Percentiles rank a stretch among this genome's conserved stretches.
phyloP scores from a whole-genome alignment of 1,140 invertebrate genomes.

The Neodiprion fabricii region DNA sequence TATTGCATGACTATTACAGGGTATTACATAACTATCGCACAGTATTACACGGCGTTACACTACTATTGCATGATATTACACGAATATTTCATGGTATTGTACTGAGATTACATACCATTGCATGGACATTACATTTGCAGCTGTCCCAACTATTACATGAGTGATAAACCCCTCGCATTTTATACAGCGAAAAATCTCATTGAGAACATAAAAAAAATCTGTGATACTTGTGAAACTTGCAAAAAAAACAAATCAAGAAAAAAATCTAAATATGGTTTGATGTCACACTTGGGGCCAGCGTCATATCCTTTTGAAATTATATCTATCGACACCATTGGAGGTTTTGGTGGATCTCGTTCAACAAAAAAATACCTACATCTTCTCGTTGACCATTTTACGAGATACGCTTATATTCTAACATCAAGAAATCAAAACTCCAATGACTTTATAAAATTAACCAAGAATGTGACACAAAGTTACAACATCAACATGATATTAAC shows the following conservation, averaged over 20 bases:
- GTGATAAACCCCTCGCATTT: no score
- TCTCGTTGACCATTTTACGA: conserved; percentile 28
- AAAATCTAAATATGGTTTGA: conserved; percentile 38
- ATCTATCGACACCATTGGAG: conserved; percentile 43
- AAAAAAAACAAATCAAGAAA: conserved; percentile 51
- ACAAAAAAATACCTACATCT: conserved; percentile 36
- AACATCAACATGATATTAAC: conserved; percentile 28
- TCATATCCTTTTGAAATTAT: conserved; percentile 47
- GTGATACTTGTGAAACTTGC: conserved; percentile 43
- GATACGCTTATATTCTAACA: conserved; percentile 22
- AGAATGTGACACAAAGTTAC: conserved; percentile 20
- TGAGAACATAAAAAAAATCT: conserved; percentile 32
- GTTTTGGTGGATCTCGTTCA: conserved; percentile 37
- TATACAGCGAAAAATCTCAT: conserved; percentile 35
- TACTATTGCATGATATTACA: no score
- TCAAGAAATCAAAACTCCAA: conserved; percentile 25
- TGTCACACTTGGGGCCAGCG: conserved; percentile 49
- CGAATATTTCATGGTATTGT: no score
- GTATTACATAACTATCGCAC: no score
- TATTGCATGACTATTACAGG: no score
- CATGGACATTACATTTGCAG: no score
- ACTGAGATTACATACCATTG: no score
- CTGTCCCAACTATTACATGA: no score
- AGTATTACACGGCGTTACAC: no score
- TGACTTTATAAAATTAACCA: conserved; percentile 23